Conservation (phyloP, 2,113 vertebrate species). For the Apeltes quadracus region DNA sequence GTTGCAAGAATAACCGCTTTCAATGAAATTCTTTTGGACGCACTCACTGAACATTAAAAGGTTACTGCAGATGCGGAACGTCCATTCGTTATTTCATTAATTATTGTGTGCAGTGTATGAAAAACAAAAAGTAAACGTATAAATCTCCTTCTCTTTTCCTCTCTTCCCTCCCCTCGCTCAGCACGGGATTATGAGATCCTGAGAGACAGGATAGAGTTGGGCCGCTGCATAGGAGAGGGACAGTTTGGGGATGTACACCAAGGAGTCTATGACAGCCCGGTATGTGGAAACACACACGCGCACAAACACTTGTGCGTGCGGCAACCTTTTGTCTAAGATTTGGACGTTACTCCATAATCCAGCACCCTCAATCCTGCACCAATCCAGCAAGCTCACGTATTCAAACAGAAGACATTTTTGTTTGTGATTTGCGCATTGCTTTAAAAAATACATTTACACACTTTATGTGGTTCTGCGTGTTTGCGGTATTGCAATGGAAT, state of each 20-base stretch:
- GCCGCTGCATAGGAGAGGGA: conserved; percentile 97
- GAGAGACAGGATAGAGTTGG: conserved; percentile 94
- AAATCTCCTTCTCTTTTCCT: not conserved
- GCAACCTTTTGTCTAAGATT: too few species aligned
- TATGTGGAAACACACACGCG: conserved; percentile 67
- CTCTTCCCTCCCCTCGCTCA: conserved; percentile 63
- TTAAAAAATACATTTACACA: not conserved
- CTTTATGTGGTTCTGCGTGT: not conserved
- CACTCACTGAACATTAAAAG: too few species aligned
- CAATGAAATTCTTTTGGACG: too few species aligned
- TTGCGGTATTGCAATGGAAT: not conserved
- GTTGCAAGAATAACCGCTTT: too few species aligned
- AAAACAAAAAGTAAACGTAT: not conserved
- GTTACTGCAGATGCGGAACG: too few species aligned
- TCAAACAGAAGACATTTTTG: not conserved
- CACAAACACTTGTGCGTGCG: rapidly evolving
- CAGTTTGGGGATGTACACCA: conserved; percentile 99
- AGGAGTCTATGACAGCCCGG: conserved; percentile 92
- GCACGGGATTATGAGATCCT: conserved; percentile 99
- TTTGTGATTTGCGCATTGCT: not conserved
- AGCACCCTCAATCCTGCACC: not conserved
- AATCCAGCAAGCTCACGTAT: not conserved
- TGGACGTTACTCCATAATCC: not conserved
- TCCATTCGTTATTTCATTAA: too few species aligned
- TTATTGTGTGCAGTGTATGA: not conserved